Base-by-base conservation (phyloP, 2,113 vertebrate species). In the Synodontis membranacea region DNA sequence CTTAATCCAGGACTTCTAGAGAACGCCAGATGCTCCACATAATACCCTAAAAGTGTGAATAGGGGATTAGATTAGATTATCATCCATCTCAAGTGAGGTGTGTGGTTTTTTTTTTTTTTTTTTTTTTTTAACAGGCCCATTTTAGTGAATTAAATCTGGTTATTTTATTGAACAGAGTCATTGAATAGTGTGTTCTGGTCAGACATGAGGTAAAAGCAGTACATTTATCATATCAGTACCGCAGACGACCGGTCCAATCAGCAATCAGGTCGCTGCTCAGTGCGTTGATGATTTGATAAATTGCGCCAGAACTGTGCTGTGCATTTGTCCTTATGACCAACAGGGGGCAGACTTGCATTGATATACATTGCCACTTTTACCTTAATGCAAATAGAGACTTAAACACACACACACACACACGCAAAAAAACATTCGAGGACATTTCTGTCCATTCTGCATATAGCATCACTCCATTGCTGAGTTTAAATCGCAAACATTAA, bases 331-430 rank as follows among this genome's bases (percentile, higher is more conserved):
- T 31, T 31, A 28, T 58, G 34, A 25, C 91, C 95, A 93, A 89
- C 86, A 94, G 95, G 93, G 93, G 94, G 93, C 94, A 94, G 91
- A 90, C 90, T 92, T 92, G 92, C 85, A 81, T 89, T 90, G 88
- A n/a, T 74, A 31, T 80, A 21, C 34, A 23, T 66, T 1, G 7
- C 5, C 3, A 25, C 21, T 42, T 72, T 44, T 42, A 74, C 80
- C 46, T 42, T 79, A 85, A 62, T 44, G 66, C 83, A 56, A 44
- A 75, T 52, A 84, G 91, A 91, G 87, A 91, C 60, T 91, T 56
- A 17, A 46, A 37, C 56, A 39, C n/a, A 28, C 50, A 70, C n/a
- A n/a, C n/a, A n/a, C n/a, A n/a, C n/a, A n/a, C n/a, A n/a, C n/a
- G 50, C 21, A 11, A 10, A 25, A 34, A 25, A 34, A 44, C 46